Conservation (phyloP, 2,797 vertebrate genomes). For the Ateles fusciceps region DNA sequence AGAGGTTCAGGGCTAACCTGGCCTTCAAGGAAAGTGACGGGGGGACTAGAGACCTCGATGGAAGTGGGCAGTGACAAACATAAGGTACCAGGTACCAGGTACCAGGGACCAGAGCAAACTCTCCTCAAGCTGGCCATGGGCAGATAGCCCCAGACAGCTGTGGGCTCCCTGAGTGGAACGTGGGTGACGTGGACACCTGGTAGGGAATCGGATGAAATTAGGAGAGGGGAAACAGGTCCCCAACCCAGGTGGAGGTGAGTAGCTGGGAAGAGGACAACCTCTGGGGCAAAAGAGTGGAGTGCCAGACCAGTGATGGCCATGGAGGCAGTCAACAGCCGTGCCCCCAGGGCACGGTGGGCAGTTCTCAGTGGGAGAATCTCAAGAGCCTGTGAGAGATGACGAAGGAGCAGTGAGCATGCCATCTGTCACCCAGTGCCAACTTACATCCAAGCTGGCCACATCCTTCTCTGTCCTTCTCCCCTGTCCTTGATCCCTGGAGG, state of each 20-base stretch:
- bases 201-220: too few relatives aligned
- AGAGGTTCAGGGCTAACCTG: background rate
- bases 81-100: too few relatives aligned
- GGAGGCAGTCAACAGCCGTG: too few relatives aligned
- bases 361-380: background rate
- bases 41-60: background rate
- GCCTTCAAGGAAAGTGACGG: background rate
- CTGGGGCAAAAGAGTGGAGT: background rate
- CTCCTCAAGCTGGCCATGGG: background rate
- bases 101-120: background rate
- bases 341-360: accelerated
- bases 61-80: background rate
- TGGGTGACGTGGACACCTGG: too few relatives aligned
- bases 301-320: background rate
- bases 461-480: background rate
- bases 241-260: background rate
- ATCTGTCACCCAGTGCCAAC: background rate
- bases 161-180: accelerated
- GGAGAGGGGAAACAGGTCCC: background rate
- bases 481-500: background rate
- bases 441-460: background rate
- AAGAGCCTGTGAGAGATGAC: too few relatives aligned
- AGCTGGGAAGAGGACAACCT: background rate
- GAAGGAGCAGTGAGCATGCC: background rate
- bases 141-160: background rate